Evolutionary conservation across 2,888 invertebrate genomes (phyloP).

Genomic region (Phlogophora meticulosa): DNA sequence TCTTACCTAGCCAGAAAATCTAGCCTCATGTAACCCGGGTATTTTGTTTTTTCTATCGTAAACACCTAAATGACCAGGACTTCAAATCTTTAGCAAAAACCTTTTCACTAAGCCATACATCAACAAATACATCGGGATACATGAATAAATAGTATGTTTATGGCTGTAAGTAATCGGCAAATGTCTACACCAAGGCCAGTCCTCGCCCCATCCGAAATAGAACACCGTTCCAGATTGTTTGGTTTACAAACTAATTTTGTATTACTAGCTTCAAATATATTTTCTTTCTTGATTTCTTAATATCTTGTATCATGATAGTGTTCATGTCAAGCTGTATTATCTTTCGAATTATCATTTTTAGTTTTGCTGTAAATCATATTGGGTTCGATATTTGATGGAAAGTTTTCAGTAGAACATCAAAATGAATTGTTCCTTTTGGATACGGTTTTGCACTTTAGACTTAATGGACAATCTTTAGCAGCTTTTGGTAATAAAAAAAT

Average conservation of each 20-base stretch:
- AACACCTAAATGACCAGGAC: not conserved
- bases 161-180: slow-evolving; percentile 68
- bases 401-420: not conserved
- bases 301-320: slow-evolving; percentile 16
- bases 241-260: slow-evolving; percentile 65
- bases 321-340: slow-evolving; percentile 3
- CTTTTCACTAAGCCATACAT: slow-evolving; percentile 20
- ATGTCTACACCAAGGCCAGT: slow-evolving; percentile 79
- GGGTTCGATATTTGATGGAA: not conserved
- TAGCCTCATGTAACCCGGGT: too few relatives aligned
- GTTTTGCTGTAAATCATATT: not conserved
- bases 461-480: not conserved
- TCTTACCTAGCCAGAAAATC: too few relatives aligned
- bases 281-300: slow-evolving; percentile 28
- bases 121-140: slow-evolving; percentile 46
- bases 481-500: not conserved
- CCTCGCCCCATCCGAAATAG: slow-evolving; percentile 78
- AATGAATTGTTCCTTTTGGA: not conserved
- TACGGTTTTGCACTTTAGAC: not conserved
- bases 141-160: slow-evolving; percentile 71
- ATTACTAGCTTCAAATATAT: slow-evolving; percentile 31
- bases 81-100: slow-evolving; percentile 14
- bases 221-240: slow-evolving; percentile 69
- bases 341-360: not conserved
- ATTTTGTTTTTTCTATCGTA: too few relatives aligned